Percentiles rank a stretch among this genome's conserved stretches.
phyloP scores from a whole-genome alignment of 2,113 vertebrate genomes.

The Centrocercus urophasianus region DNA sequence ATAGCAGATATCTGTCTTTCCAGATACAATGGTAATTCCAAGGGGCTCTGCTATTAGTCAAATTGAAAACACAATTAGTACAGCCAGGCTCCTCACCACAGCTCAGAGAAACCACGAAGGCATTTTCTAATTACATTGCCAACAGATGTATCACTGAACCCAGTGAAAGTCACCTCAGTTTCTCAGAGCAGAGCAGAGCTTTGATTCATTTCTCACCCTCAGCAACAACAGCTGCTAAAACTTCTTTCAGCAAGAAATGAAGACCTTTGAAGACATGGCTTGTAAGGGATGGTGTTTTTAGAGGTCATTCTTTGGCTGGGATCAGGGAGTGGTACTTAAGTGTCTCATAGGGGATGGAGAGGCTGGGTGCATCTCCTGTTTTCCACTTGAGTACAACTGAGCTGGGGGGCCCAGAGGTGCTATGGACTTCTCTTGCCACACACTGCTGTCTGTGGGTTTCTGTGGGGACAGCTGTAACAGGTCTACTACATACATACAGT shows the following conservation, averaged over 20 bases:
- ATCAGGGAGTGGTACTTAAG: not conserved
- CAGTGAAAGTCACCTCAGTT: not conserved
- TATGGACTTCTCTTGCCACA: not conserved
- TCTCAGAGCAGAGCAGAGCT: not conserved
- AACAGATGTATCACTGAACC: not conserved
- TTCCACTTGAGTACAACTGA: fast-evolving
- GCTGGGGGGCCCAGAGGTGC: fast-evolving
- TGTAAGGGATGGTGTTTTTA: not conserved
- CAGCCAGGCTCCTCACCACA: not conserved
- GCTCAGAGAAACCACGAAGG: not conserved
- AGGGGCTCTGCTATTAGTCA: not conserved
- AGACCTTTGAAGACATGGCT: not conserved
- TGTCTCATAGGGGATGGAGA: not conserved
- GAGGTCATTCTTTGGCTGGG: not conserved
- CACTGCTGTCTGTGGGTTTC: not conserved
- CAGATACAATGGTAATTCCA: not conserved
- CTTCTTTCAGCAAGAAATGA: not conserved
- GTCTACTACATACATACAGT: fast-evolving
- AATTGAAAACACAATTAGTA: not conserved
- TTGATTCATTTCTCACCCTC: not conserved
- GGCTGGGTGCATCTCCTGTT: not conserved
- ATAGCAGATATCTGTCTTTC: not conserved
- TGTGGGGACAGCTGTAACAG: not conserved
- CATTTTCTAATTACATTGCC: not conserved
- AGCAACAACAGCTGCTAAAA: not conserved